Evolutionary conservation across 2,797 vertebrate genomes (phyloP), one percentile per base, ranked within the genome.

Genomic region (Pangasius djambal): DNA sequence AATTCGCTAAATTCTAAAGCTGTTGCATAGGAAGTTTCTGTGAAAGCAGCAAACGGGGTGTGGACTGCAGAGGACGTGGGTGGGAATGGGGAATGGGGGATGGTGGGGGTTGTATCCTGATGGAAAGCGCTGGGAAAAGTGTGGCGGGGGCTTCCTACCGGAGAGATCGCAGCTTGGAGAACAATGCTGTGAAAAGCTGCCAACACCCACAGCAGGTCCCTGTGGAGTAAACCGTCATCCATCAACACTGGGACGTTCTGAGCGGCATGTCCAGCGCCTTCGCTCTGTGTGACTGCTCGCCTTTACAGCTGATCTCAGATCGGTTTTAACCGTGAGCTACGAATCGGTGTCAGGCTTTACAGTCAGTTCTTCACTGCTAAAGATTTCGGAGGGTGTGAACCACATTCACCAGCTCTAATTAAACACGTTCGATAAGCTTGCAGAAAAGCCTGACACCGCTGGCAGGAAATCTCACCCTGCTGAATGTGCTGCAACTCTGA

Each of bases 131-230:
- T 90, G 87, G 87, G 87, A 81, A 86, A 84, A 90, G 83, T 70
- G 67, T 78, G 89, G 85, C 48, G 55, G 86, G 87, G 88, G 89
- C 90, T 91, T 92, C 92, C 84, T 91, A 85, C 89, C 75, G 85
- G 89, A 89, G 90, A 91, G 88, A 90, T 86, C 40, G 18, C n/a
- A 72, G 85, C 79, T 37, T 34, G 85, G 67, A 91, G 88, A 92
- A 92, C 91, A 92, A 92, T 92, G 61, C 81, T 91, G 90, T 89
- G 89, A 92, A 91, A 89, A 57, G n/a, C 48, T 90, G 92, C 90
- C 92, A 92, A 92, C 90, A 91, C 89, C 91, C 89, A 86, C 63
- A 65, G 59, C 89, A 70, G 86, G 55, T 85, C 77, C 69, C 89
- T 77, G 87, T 37, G 82, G 85, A 70, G 28, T 1, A 50, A 79